Evolutionary conservation across 2,113 vertebrate species (phyloP), one percentile per base, ranked within the genome.

Genomic region (Chamaetylas fuelleborni): DNA sequence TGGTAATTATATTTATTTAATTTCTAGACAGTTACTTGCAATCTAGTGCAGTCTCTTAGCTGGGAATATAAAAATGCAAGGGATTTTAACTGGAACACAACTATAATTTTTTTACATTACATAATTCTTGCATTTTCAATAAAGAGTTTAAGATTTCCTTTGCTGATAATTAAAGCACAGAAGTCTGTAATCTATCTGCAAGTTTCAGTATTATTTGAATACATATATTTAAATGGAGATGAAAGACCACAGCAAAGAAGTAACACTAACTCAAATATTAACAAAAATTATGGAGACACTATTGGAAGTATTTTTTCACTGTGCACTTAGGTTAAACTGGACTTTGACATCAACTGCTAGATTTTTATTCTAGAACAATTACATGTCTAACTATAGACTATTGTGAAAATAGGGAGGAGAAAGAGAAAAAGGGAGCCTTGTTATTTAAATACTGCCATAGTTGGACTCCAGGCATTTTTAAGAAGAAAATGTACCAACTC

Each of bases 361-460:
- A 45, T 47, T 92, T 90, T 43, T 43, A 81, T 45, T 69, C 25
- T 51, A 8, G 12, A 47, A 33, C 28, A 91, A 69, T 61, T 45
- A 42, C 9, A 60, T 69, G 17, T 25, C 29, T 82, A 79, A 88
- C n/a, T 70, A 64, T 3, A 80, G 57, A 48, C 12, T 73, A 54
- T 2, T 83, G 47, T 57, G 62, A 91, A 93, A 88, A 70, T 5
- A 72, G 7, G 34, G 42, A 65, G 36, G 5, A 81, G 33, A 54
- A 69, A 60, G 92, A 76, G 19, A 61, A 79, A 71, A 91, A 31
- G 24, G 29, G 14, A 91, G 15, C 38, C 17, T 53, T 73, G 40
- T n/a, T 77, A 82, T 96, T 94, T 88, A 94, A 93, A 65, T 71
- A 82, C 31, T 89, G 36, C 79, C 45, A 62, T 34, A 74, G 29